phyloP scores from a whole-genome alignment of 2,113 vertebrate genomes.

The Nothocercus julius region DNA sequence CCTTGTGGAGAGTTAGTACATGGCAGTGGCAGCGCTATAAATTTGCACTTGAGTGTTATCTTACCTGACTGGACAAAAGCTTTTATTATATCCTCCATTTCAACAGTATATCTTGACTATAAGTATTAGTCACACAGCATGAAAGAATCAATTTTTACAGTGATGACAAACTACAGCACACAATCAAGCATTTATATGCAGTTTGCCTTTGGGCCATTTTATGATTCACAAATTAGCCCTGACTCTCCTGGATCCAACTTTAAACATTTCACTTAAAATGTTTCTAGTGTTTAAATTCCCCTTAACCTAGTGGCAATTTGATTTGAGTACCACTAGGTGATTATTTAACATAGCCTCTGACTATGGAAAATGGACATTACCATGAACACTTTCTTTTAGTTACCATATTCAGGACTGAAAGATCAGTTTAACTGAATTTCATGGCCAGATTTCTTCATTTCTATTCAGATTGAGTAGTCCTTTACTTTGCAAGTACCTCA shows the following conservation, averaged over 20 bases:
- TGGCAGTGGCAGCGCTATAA: background rate
- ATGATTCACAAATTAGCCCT: conserved; percentile 39
- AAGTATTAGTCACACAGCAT: conserved; percentile 30
- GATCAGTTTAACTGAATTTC: background rate
- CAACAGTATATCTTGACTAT: background rate
- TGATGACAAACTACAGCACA: conserved; percentile 53
- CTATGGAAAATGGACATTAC: background rate
- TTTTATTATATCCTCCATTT: background rate
- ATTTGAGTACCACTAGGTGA: background rate
- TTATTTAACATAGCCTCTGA: background rate
- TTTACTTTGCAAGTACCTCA: background rate
- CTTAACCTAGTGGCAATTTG: conserved; percentile 35
- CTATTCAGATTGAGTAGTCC: background rate
- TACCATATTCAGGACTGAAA: background rate
- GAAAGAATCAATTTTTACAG: conserved; percentile 55
- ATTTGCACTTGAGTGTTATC: conserved; percentile 15
- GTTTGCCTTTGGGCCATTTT: conserved; percentile 50
- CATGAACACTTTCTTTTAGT: background rate
- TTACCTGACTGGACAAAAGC: conserved; percentile 29
- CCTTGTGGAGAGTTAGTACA: background rate
- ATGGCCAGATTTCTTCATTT: background rate
- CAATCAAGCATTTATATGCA: conserved; percentile 35
- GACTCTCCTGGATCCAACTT: conserved; percentile 2
- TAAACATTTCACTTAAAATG: conserved; percentile 41
- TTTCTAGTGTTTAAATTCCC: conserved; percentile 39